Evolutionary conservation across 2,888 invertebrate genomes (phyloP).

Genomic region (Ctenicera cuprea): DNA sequence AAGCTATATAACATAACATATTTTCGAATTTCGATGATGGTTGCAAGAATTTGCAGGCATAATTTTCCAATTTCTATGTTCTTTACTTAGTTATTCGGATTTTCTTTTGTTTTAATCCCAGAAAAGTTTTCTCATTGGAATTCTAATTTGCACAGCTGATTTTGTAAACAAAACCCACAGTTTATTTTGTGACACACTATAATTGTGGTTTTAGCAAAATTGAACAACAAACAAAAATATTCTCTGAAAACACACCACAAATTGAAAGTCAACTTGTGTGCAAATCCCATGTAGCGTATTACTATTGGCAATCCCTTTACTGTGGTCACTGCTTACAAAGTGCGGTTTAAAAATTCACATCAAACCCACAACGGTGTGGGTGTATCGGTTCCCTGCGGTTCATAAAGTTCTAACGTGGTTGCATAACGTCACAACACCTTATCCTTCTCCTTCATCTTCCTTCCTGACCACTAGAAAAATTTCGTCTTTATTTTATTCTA

Average conservation of each 20-base stretch:
- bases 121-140: too few relatives aligned
- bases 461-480: conserved; percentile 13
- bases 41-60: too few relatives aligned
- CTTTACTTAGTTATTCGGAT: too few relatives aligned
- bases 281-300: neutral
- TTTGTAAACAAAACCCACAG: too few relatives aligned
- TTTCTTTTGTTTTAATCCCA: too few relatives aligned
- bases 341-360: conserved; percentile 26
- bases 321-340: conserved; percentile 24
- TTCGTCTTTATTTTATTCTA: conserved; percentile 37
- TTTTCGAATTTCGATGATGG: too few relatives aligned
- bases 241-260: neutral
- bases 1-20: too few relatives aligned
- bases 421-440: conserved; percentile 29
- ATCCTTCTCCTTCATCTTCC: conserved; percentile 8
- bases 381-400: conserved; percentile 34
- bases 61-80: too few relatives aligned
- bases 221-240: neutral
- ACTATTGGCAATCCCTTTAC: conserved; percentile 8
- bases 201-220: neutral
- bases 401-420: conserved; percentile 2
- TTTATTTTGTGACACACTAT: too few relatives aligned
- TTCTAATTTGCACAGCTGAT: too few relatives aligned
- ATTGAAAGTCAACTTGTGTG: neutral
- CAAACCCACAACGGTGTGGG: conserved; percentile 21